These are phyloP conservation scores for Cuculus canorus DNA, from an alignment of 2,797 vertebrate species.

Conservation along the genomic window DNA sequence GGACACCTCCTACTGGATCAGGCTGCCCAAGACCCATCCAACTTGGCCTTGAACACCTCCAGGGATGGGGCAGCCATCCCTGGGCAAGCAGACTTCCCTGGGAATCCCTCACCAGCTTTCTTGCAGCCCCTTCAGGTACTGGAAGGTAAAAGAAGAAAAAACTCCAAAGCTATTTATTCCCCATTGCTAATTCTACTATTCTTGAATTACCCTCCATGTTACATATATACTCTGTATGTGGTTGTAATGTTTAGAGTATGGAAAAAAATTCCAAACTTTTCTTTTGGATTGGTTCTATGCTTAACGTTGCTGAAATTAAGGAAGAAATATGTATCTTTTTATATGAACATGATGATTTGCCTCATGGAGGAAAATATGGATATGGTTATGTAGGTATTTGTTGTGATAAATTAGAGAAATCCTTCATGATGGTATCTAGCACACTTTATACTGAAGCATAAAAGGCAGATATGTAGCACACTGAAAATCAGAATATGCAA, in stretches of 20 bases:
- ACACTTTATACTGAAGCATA: background rate
- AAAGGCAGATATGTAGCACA: background rate
- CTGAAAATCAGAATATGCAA: background rate
- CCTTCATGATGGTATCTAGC: background rate
- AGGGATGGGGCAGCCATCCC: too few species aligned
- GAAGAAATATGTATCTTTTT: background rate
- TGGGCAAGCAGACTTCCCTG: too few species aligned
- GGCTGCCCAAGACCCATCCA: too few species aligned
- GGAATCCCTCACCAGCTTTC: too few species aligned
- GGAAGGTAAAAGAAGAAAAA: background rate
- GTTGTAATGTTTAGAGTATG: background rate
- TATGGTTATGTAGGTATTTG: background rate
- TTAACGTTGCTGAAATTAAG: background rate
- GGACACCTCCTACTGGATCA: too few species aligned
- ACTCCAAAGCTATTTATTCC: background rate
- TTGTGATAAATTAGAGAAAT: slow-evolving; percentile 2
- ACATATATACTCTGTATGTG: background rate
- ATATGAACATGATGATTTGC: background rate
- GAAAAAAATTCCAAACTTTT: background rate
- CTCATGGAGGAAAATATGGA: background rate
- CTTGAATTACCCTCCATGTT: background rate
- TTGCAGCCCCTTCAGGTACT: too few species aligned
- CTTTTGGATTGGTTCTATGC: background rate
- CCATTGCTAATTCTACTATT: background rate
- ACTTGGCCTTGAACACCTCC: too few species aligned